Evolutionary conservation across 2,888 invertebrate species (phyloP), one percentile per base, ranked within the genome.

Genomic region (Netelia inedita): DNA sequence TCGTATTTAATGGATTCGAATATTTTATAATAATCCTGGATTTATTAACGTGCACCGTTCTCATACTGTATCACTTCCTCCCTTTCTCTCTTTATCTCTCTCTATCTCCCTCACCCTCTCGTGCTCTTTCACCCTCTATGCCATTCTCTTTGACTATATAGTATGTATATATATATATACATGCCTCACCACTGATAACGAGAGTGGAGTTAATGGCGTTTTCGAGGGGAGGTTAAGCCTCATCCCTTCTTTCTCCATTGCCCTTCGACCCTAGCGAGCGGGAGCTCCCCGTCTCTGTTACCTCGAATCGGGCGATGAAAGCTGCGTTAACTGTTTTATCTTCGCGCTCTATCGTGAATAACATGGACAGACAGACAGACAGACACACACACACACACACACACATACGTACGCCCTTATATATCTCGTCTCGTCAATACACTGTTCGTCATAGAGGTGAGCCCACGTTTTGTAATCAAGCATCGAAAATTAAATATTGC

Each of bases 11-110:
- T 82, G 82, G 82, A 79, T 82, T 82, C 85, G 75, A 85, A 85
- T 82, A 85, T 85, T 85, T 85, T 82, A 82, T 85, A 79, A 82
- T 82, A 82, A 85, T 82, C 82, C 66, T 35, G 79, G 85, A 82
- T 82, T 85, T 82, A 85, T 75, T 53, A 57, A 19, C 57, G 16
- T 19, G 9, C 57, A n/a, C 9, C 16, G 9, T 57, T 57, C 10
- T 46, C 14, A 46, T 57, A 16, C 57, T 16, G 57, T 9, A 57
- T 57, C 57, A 19, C 1, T 19, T 9, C 19, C 8, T 57, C 57
- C 21, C 21, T 11, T 43, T 71, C 50, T 71, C 21, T 61, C 14
- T 69, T 53, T 28, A 3, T 28, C 43, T 61, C 46, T 35, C 28
- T 61, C 61, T 61, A 1, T 23, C 23, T 14, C 50, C 53, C 53